phyloP scores from a whole-genome alignment of 2,113 vertebrate genomes.

The Rattus rattus region DNA sequence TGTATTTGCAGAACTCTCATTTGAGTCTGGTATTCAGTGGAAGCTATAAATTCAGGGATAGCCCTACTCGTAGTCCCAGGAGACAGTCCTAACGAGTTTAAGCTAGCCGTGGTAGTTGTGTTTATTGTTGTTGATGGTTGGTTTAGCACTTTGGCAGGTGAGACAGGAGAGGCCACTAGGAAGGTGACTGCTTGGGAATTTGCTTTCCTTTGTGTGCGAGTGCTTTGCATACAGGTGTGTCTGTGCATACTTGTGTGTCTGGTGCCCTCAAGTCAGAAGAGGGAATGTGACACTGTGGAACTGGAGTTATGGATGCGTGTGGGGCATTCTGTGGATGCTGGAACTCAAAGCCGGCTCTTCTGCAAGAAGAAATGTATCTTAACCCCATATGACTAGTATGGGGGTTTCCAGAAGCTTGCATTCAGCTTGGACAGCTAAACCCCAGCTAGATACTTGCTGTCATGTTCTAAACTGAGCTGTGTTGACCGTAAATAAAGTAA shows the following conservation, averaged over 20 bases:
- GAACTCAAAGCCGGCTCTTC: too few species aligned
- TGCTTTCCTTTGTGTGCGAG: background rate
- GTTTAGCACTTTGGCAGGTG: background rate
- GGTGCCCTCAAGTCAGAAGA: background rate
- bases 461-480: background rate
- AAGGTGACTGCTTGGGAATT: background rate
- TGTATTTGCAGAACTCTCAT: background rate
- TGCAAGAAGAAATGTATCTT: background rate
- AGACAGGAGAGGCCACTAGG: background rate
- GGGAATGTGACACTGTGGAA: background rate
- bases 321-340: background rate
- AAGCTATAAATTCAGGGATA: background rate
- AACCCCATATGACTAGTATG: background rate
- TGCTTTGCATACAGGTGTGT: background rate
- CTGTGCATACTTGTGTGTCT: background rate
- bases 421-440: constrained; percentile 22
- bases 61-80: background rate
- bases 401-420: background rate
- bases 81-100: background rate
- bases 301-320: background rate
- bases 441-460: background rate
- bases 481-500: background rate
- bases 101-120: background rate
- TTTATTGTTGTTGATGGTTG: background rate
- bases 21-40: background rate